Evolutionary conservation across 2,113 vertebrate species (phyloP), one percentile per base, ranked within the genome.

Genomic region (Scortum barcoo): DNA sequence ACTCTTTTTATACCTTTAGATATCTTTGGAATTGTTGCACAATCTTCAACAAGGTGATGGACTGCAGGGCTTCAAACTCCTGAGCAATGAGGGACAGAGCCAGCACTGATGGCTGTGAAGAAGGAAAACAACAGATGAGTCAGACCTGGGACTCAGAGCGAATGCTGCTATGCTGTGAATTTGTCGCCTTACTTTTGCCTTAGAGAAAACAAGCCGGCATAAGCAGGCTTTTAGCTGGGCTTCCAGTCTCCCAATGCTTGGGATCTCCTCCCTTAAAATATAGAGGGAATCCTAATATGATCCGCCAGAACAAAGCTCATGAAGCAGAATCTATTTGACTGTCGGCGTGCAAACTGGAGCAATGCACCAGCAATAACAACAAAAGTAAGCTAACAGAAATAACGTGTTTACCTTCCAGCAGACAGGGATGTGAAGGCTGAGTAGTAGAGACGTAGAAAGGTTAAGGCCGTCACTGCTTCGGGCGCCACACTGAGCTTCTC

Each of bases 221-320:
- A 95, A 96, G 90, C 98, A 99, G 94, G 98, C 97, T 96, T 99
- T 99, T 1, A 99, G 94, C 91, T 99, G 97, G 74, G 97, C 98
- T 96, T 99, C 98, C 91, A 99, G 94, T 94, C 96, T 98, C 91
- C 97, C 97, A 16, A 98, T 96, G 84, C 95, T 98, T 92, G 97
- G 90, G 67, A 96, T 86, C 90, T 97, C 96, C 95, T 97, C 97
- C 94, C 98, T 99, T 87, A 78, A 90, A 92, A 65, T 26, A 87
- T 69, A 88, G 85, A 91, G 70, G 63, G 61, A 87, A 91, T 87
- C 80, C 85, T 81, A 75, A 77, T 68, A 73, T 91, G 86, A 92
- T 87, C 83, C 54, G 56, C 80, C 62, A 83, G 71, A 11, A 83
- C 66, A 87, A 75, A 81, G 57, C 83, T 83, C 57, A 77, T 44